Evolutionary conservation across 2,797 vertebrate species (phyloP).

Genomic region (Rhincodon typus): DNA sequence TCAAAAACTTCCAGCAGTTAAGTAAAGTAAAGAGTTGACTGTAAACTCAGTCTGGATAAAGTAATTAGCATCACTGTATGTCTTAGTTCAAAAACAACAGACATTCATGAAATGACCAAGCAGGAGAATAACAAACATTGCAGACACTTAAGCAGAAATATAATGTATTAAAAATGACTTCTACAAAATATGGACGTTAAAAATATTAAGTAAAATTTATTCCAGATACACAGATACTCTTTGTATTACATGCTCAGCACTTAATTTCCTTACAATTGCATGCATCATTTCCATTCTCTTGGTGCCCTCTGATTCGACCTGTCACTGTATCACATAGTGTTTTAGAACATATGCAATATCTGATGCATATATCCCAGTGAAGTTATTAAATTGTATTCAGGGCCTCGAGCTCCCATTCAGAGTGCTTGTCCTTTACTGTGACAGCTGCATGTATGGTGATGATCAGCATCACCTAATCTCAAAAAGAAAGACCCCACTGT

Average conservation of each 20-base stretch:
- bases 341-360: background rate
- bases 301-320: background rate
- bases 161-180: background rate
- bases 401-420: background rate
- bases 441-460: background rate
- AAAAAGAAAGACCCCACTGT: no score
- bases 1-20: background rate
- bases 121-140: background rate
- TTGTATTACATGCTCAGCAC: background rate
- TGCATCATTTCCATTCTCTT: background rate
- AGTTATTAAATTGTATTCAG: background rate
- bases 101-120: background rate
- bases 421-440: background rate
- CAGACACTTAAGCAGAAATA: background rate
- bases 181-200: background rate
- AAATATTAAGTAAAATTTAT: background rate
- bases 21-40: background rate
- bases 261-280: background rate
- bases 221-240: background rate
- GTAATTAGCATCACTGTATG: background rate
- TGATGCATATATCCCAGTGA: background rate
- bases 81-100: background rate
- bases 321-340: background rate
- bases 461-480: background rate
- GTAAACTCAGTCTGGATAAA: background rate